A percentile compares a stretch with the other conserved stretches of the same genome.
Conservation (phyloP, 2,888 invertebrate genomes). For the Drosophila niveifrons region DNA sequence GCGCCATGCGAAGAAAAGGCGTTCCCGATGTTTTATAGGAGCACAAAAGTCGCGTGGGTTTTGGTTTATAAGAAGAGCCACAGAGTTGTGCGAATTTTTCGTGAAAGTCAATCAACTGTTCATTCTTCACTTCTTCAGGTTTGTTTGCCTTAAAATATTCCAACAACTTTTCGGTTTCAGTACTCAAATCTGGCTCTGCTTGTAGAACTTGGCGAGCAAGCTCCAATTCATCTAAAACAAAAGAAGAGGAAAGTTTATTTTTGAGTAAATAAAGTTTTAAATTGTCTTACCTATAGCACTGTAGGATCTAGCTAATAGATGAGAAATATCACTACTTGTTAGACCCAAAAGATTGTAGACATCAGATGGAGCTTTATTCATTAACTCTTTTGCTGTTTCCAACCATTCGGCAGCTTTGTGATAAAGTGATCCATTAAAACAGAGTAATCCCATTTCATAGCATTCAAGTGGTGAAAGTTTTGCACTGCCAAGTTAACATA, state of each 20-base stretch:
- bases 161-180: not conserved
- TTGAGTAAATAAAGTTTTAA: not conserved
- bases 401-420: slow-evolving; percentile 42
- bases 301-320: slow-evolving; percentile 26
- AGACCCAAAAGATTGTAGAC: slow-evolving; percentile 10
- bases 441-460: slow-evolving; percentile 34
- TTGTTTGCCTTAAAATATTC: not conserved
- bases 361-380: not conserved
- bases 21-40: slow-evolving; percentile 40
- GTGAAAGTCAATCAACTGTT: rapidly evolving
- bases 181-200: not conserved
- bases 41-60: slow-evolving; percentile 34
- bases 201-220: slow-evolving; percentile 16
- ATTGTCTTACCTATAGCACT: slow-evolving; percentile 26
- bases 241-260: not conserved
- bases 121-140: not conserved
- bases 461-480: slow-evolving; percentile 49
- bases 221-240: not conserved
- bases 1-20: slow-evolving; percentile 50
- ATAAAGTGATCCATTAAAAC: slow-evolving; percentile 19
- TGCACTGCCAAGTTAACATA: slow-evolving; percentile 16
- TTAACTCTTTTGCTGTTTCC: not conserved
- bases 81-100: slow-evolving; percentile 19
- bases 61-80: not conserved
- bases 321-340: not conserved